Percentiles rank a stretch among this genome's conserved stretches.
Conservation (phyloP, 2,113 vertebrate species). For the Numida meleagris region DNA sequence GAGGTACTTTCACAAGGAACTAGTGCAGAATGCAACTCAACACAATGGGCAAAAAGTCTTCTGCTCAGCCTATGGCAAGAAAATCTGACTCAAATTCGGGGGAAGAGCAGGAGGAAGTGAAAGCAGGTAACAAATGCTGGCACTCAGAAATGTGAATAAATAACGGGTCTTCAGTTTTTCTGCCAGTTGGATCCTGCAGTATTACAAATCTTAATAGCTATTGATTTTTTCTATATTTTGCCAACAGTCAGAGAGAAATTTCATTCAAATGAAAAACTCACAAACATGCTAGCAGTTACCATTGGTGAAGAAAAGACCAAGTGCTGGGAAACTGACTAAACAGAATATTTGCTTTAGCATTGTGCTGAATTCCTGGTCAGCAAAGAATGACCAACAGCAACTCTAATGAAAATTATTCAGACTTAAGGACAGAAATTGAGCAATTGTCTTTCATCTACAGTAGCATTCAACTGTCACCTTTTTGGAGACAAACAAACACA, state of each 20-base stretch:
- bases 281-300: background rate
- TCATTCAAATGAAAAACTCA: slow-evolving; percentile 50
- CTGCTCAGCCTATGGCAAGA: background rate
- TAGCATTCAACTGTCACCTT: background rate
- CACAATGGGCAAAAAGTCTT: background rate
- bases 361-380: background rate
- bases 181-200: background rate
- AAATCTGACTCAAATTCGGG: background rate
- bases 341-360: background rate
- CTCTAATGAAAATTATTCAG: background rate
- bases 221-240: slow-evolving; percentile 56
- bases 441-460: background rate
- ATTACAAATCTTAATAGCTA: slow-evolving; percentile 31
- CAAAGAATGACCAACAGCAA: background rate
- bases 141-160: background rate
- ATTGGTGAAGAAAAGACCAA: slow-evolving; percentile 18
- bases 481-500: background rate
- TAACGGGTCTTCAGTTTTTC: background rate
- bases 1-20: slow-evolving; percentile 26
- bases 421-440: background rate
- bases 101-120: background rate
- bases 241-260: slow-evolving; percentile 24
- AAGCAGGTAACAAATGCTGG: background rate
- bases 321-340: background rate
- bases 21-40: background rate